A percentile compares a stretch with the other conserved stretches of the same genome.
Conservation (phyloP, 2,797 vertebrate genomes). For the Octomys mimax region DNA sequence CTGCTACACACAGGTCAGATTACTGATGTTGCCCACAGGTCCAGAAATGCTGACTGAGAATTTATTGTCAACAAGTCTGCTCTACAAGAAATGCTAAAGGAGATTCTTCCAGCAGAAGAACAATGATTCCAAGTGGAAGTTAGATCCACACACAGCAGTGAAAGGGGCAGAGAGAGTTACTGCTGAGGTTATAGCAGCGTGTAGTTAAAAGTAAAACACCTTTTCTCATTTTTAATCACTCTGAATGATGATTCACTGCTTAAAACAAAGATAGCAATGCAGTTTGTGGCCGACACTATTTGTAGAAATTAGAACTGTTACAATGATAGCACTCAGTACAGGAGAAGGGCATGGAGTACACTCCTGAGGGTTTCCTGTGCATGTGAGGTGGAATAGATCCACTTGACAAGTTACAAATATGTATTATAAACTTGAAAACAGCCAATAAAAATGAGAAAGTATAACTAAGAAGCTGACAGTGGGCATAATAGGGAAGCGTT, state of each 20-base stretch:
- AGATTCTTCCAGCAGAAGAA: neutral
- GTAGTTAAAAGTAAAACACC: neutral
- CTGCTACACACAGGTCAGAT: too few relatives aligned
- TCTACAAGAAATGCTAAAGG: neutral
- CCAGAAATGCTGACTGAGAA: neutral
- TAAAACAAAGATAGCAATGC: neutral
- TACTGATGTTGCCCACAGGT: too few relatives aligned
- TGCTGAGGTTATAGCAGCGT: neutral
- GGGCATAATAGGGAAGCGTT: neutral
- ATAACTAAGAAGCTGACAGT: neutral
- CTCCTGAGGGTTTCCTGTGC: neutral
- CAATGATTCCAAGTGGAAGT: neutral
- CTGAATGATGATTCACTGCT: neutral
- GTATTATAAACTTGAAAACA: neutral
- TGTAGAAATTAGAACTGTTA: neutral
- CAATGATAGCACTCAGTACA: too few relatives aligned
- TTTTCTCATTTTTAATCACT: neutral
- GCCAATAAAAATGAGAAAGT: neutral
- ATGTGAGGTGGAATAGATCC: accelerated
- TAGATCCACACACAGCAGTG: neutral
- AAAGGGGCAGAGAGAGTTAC: neutral
- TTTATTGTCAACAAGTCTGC: constrained; percentile 10
- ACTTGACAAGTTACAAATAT: neutral
- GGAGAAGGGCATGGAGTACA: accelerated
- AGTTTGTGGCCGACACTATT: too few relatives aligned